These are phyloP conservation scores for Phalanger gymnotis DNA, from an alignment of 2,797 vertebrate genomes.

Conservation along the genomic window DNA sequence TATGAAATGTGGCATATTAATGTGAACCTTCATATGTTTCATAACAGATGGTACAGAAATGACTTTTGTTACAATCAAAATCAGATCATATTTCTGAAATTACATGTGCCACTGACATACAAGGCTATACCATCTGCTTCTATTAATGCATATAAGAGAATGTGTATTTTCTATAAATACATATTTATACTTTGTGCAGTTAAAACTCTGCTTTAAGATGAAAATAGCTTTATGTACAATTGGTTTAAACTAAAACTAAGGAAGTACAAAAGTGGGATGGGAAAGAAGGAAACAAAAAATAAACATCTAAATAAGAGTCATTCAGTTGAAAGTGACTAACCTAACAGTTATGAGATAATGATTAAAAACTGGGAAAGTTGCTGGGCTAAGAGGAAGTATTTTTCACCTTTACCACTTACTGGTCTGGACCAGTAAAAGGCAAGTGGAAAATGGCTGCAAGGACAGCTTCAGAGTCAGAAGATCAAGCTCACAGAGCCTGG, in stretches of 20 bases:
- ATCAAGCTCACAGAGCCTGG: not conserved
- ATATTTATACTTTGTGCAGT: constrained; percentile 63
- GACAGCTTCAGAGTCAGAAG: not conserved
- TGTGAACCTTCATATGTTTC: constrained; percentile 54
- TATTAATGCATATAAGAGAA: constrained; percentile 72
- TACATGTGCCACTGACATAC: constrained; percentile 66
- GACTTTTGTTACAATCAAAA: constrained; percentile 70
- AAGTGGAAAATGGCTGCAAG: not conserved
- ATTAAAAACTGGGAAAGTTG: constrained; percentile 30
- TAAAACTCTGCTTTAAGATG: constrained; percentile 27
- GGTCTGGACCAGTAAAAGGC: not conserved
- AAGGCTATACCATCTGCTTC: constrained; percentile 75
- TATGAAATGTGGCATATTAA: constrained; percentile 55
- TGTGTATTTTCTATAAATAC: constrained; percentile 71
- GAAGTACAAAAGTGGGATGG: constrained; percentile 26
- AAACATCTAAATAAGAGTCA: not conserved
- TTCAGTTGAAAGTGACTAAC: constrained; percentile 23
- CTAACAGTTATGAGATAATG: constrained; percentile 29
- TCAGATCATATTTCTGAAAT: constrained; percentile 68
- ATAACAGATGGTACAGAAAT: constrained; percentile 59
- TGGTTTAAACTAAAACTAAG: constrained; percentile 54
- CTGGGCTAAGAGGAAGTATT: constrained; percentile 6
- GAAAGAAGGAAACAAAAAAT: constrained; percentile 21
- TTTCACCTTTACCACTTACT: constrained; percentile 45
- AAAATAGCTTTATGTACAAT: constrained; percentile 59